These are phyloP conservation scores for Rafetus swinhoei DNA, from an alignment of 2,113 vertebrate species.

Conservation along the genomic window DNA sequence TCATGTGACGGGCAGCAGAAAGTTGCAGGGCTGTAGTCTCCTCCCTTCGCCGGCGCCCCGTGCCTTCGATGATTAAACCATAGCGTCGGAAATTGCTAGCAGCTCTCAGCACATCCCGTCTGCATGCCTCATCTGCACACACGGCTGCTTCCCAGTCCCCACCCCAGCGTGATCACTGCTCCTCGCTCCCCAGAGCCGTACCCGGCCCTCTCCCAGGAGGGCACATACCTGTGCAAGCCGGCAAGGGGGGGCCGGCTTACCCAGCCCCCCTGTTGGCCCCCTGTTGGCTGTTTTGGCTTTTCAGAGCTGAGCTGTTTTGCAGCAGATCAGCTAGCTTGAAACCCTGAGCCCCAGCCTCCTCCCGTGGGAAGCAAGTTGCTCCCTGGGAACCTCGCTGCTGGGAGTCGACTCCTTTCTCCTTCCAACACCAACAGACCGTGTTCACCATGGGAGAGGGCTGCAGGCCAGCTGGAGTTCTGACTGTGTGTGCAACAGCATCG, in stretches of 20 bases:
- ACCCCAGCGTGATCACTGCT: not conserved
- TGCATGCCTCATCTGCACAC: not conserved
- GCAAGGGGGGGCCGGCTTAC: not conserved
- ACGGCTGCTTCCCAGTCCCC: not conserved
- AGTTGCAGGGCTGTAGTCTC: not conserved
- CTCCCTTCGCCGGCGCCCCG: constrained; percentile 14
- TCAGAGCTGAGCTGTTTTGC: not conserved
- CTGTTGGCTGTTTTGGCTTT: not conserved
- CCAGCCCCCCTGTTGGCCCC: not conserved
- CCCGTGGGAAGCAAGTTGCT: not conserved
- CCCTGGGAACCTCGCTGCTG: not conserved
- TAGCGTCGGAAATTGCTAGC: constrained; percentile 2
- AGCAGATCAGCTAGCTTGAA: not conserved
- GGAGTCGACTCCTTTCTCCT: not conserved
- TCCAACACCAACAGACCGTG: not conserved
- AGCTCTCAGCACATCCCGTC: not conserved
- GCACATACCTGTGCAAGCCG: not conserved
- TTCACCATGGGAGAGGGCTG: not conserved
- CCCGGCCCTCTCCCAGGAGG: not conserved
- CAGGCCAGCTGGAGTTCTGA: not conserved
- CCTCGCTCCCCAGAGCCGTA: not conserved
- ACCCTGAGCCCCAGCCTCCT: not conserved
- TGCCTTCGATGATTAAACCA: constrained; percentile 47
- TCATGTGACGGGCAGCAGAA: not conserved
- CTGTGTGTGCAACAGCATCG: not conserved